phyloP scores from a whole-genome alignment of 2,888 invertebrate genomes.

The Drosophila putrida region DNA sequence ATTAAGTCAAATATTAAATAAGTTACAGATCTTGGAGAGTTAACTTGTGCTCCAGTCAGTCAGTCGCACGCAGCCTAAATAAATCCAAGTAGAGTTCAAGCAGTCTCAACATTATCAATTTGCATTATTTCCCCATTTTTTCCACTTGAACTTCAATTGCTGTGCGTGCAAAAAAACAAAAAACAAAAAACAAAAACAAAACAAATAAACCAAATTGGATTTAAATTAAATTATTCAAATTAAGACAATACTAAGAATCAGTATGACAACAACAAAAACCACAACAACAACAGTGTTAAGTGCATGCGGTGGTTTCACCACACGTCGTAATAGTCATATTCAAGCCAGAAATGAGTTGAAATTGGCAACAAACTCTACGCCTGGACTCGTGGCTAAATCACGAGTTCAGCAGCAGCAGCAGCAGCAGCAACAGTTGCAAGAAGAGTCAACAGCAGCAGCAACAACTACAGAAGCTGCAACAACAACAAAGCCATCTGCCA shows the following conservation, averaged over 20 bases:
- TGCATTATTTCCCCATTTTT: neutral
- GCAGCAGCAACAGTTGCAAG: neutral
- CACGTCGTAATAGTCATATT: conserved; percentile 41
- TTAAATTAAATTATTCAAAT: neutral
- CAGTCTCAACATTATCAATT: neutral
- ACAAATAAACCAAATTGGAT: neutral
- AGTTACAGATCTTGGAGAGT: conserved; percentile 61
- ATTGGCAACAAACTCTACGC: conserved; percentile 5
- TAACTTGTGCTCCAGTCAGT: conserved; percentile 42
- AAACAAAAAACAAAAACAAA: neutral
- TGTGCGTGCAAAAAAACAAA: neutral
- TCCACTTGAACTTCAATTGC: neutral
- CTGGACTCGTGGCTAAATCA: neutral
- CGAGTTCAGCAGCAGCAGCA: neutral
- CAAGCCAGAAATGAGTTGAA: conserved; percentile 21
- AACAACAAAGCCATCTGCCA: conserved; percentile 1
- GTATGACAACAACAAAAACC: neutral
- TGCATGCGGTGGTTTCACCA: conserved; percentile 38
- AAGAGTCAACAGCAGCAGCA: neutral
- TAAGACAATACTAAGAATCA: neutral
- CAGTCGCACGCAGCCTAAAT: neutral
- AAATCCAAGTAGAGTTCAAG: neutral
- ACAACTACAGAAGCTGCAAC: neutral
- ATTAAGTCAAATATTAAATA: conserved; percentile 45
- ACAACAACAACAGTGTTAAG: conserved; percentile 18